phyloP scores from a whole-genome alignment of 2,113 vertebrate genomes.

The Pantherophis guttatus region DNA sequence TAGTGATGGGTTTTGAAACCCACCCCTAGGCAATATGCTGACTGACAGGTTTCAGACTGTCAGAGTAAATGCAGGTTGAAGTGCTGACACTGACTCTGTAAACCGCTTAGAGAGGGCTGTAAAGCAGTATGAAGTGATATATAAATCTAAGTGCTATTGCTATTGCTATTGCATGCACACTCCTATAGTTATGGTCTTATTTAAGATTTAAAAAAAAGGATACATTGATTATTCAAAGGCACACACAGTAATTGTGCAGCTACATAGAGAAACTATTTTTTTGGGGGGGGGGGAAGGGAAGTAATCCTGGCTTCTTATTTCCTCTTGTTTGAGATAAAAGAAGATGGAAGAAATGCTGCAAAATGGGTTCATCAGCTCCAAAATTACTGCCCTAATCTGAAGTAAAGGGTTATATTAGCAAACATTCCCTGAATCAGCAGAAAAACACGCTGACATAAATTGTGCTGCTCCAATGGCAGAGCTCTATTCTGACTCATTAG shows the following conservation, averaged over 20 bases:
- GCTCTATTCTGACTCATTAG: background rate
- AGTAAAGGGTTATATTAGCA: background rate
- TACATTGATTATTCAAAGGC: background rate
- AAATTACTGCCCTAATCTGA: background rate
- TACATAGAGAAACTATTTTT: background rate
- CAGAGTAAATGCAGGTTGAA: too few relatives aligned
- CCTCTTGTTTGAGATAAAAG: background rate
- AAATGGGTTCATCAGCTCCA: background rate
- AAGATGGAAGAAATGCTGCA: background rate
- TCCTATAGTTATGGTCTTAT: background rate
- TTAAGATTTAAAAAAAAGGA: background rate
- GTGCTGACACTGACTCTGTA: too few relatives aligned
- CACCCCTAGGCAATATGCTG: too few relatives aligned
- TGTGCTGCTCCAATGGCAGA: background rate
- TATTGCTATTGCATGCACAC: background rate
- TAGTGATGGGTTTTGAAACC: too few relatives aligned
- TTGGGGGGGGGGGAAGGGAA: background rate
- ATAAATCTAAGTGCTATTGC: too few relatives aligned
- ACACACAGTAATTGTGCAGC: background rate
- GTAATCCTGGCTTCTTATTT: background rate
- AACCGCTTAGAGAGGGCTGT: too few relatives aligned
- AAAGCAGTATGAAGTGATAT: too few relatives aligned
- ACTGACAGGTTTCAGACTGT: too few relatives aligned
- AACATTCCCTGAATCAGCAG: background rate
- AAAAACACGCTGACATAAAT: background rate